These are phyloP conservation scores for Solenodon paradoxus DNA, from an alignment of 2,113 vertebrate species.

Conservation along the genomic window DNA sequence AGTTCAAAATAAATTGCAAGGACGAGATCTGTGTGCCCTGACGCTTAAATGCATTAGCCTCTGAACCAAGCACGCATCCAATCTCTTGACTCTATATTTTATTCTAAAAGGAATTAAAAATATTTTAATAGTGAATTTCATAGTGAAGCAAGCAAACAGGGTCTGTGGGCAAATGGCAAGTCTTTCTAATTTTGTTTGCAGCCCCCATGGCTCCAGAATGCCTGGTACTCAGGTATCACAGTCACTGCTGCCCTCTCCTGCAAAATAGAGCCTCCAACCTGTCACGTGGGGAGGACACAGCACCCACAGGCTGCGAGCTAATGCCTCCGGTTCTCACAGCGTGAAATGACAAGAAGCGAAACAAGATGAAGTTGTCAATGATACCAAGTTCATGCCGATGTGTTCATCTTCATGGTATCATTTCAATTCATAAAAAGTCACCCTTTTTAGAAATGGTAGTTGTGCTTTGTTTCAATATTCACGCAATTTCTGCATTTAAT, in stretches of 20 bases:
- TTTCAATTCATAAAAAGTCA: neutral
- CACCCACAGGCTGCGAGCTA: no score
- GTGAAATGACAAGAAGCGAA: neutral
- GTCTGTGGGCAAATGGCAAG: no score
- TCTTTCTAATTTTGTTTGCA: no score
- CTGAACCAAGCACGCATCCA: neutral
- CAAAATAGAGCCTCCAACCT: rapidly evolving
- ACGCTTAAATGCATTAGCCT: neutral
- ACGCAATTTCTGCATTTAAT: neutral
- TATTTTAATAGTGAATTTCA: neutral
- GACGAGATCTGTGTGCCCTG: rapidly evolving
- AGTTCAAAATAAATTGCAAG: neutral
- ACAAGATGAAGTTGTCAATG: neutral
- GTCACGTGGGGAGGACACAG: no score
- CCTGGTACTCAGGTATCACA: neutral
- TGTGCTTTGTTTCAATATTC: neutral
- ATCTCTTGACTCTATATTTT: neutral
- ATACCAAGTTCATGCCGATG: no score
- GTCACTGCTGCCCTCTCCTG: rapidly evolving
- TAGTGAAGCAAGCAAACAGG: neutral
- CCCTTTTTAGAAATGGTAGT: neutral
- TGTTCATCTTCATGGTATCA: neutral
- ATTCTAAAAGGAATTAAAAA: neutral
- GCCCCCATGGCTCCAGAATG: no score
- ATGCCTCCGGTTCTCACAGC: neutral